Base-by-base conservation (phyloP, 92 coral and sea anemone species). In the Phymanthus crucifer region DNA sequence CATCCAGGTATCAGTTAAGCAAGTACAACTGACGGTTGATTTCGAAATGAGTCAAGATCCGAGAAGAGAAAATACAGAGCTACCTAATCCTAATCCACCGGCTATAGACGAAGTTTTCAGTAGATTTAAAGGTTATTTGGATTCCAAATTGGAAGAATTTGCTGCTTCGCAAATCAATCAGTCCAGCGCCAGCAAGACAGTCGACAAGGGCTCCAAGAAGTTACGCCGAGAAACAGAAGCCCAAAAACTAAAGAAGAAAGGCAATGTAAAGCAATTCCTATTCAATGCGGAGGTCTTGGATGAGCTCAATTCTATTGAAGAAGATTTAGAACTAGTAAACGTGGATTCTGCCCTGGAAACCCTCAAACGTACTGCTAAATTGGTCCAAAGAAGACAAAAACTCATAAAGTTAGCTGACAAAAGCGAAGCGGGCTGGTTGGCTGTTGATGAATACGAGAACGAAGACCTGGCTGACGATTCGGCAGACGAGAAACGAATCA, bases 261-360 rank as follows among this genome's bases (percentile, higher is more conserved):
- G 82, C 6, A 66, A 78, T 34, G 64, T 26, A 9, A 78, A 78
- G 36, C 83, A 64, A 54, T 69, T 79, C 6, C 38, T 68, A 4
- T 79, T 79, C 66, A 79, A 67, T 67, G 83, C 76, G 26, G 76
- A 79, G 76, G 43, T 79, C 27, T 64, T 67, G 18, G 77, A 79
- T 64, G 77, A 79, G 46, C 76, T 79, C 2, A 68, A 69, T 17
- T 38, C 83, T n/a, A 79, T 79, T 37, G 11, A 66, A 14, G 57
- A 79, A 24, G 77, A 79, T 31, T 21, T 66, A 4, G 4, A 78
- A 43, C 17, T 3, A 3, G 35, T 66, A 32, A 34, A 78, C 31
- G 13, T 78, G 8, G 58, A 12, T 66, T 78, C 73, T n/a, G 83
- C 83, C 36, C 65, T 65, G 27, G 43, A 40, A 32, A 2, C 58